These are phyloP conservation scores for Geococcyx californianus DNA, from an alignment of 2,113 vertebrate species.

Conservation along the genomic window DNA sequence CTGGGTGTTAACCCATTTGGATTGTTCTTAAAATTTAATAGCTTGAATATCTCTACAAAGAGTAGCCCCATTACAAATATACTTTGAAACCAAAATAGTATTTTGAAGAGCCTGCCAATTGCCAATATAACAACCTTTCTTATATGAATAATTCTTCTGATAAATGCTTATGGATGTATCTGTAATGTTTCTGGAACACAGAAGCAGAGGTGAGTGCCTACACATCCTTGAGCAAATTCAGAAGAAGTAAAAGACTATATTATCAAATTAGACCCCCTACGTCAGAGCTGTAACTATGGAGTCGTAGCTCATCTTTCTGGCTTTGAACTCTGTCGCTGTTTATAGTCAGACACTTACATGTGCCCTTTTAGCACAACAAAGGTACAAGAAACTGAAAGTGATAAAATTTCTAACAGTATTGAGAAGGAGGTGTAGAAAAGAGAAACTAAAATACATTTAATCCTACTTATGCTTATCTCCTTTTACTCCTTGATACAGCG, in stretches of 20 bases:
- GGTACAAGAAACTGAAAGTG: background rate
- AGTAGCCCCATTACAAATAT: background rate
- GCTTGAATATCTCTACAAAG: background rate
- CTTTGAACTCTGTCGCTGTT: background rate
- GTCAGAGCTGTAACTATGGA: background rate
- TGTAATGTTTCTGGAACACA: background rate
- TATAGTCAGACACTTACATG: background rate
- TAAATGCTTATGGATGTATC: background rate
- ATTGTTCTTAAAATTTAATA: background rate
- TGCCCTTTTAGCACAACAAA: background rate
- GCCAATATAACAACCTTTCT: background rate
- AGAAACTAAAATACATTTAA: background rate
- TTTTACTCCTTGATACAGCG: background rate
- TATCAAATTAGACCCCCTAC: background rate
- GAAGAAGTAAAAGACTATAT: background rate
- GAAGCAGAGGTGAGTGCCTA: background rate
- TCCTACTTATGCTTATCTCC: background rate
- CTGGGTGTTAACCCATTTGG: background rate
- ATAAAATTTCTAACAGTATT: background rate
- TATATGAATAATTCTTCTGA: background rate
- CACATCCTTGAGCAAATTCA: background rate
- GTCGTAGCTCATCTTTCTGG: background rate
- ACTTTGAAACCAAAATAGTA: background rate
- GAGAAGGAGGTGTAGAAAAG: background rate
- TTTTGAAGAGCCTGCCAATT: background rate